Conservation (phyloP, 2,113 vertebrate species). For the Ivindomyrus marchei region DNA sequence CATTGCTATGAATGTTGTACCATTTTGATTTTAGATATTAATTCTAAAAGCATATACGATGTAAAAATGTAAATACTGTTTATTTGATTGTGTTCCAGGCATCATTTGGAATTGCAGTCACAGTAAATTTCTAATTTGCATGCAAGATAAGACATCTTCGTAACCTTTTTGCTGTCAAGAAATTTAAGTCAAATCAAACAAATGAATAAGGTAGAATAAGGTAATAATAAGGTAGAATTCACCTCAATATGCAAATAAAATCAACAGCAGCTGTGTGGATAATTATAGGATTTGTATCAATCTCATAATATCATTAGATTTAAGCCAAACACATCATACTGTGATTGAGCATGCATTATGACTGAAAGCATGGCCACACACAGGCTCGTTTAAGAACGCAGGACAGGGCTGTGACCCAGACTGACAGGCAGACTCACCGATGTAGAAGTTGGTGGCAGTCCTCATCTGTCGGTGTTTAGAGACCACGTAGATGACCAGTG, state of each 20-base stretch:
- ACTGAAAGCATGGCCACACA: neutral
- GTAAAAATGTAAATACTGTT: neutral
- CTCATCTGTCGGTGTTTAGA: slow-evolving; percentile 75
- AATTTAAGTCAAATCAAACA: neutral
- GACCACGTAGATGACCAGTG: slow-evolving; percentile 71
- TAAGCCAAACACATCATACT: neutral
- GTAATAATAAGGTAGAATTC: neutral
- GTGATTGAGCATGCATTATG: neutral
- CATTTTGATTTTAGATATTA: neutral
- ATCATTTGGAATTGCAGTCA: neutral
- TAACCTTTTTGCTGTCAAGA: neutral
- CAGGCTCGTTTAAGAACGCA: neutral
- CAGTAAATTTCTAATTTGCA: neutral
- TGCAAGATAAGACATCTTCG: neutral
- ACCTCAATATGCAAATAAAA: neutral
- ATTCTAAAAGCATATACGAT: neutral
- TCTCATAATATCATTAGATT: neutral
- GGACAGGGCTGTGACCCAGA: neutral
- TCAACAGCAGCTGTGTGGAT: neutral
- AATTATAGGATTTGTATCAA: neutral
- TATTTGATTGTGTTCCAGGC: neutral
- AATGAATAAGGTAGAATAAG: neutral
- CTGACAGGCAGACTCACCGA: slow-evolving; percentile 55
- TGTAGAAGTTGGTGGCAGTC: slow-evolving; percentile 76
- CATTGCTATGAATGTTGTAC: neutral